Conservation (phyloP, 2,888 invertebrate genomes). For the Sarcophaga variegata region DNA sequence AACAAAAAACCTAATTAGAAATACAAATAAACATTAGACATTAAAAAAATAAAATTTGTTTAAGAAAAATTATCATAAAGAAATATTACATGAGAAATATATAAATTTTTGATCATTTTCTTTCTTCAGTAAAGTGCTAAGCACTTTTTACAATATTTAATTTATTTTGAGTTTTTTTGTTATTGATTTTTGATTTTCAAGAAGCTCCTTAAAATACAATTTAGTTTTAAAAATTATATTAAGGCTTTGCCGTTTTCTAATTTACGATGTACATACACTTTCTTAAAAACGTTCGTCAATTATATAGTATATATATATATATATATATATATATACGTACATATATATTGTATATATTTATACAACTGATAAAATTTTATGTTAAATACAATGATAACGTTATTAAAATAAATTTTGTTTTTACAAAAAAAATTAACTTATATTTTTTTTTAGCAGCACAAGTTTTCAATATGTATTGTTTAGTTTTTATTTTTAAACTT, state of each 20-base stretch:
- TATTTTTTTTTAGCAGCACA: conserved; percentile 64
- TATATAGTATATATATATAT: too few species aligned
- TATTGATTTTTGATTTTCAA: conserved; percentile 35
- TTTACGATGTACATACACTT: neutral
- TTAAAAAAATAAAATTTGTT: conserved; percentile 50
- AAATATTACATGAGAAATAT: conserved; percentile 26
- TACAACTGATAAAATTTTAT: conserved; percentile 27
- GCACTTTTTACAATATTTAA: conserved; percentile 33
- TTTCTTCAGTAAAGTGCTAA: conserved; percentile 43
- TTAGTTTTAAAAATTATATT: conserved; percentile 32
- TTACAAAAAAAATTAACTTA: conserved; percentile 20
- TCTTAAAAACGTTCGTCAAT: too few species aligned
- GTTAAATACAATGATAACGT: conserved; percentile 8
- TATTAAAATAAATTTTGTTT: conserved; percentile 38
- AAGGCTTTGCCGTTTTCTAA: conserved; percentile 54
- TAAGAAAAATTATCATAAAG: conserved; percentile 40
- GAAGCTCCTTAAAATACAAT: conserved; percentile 6
- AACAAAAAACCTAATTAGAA: conserved; percentile 42
- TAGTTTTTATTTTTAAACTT: conserved; percentile 17
- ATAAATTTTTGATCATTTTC: conserved; percentile 26
- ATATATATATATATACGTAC: too few species aligned
- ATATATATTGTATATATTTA: neutral
- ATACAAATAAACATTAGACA: conserved; percentile 49
- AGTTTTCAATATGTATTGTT: conserved; percentile 62
- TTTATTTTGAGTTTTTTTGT: conserved; percentile 10